These are phyloP conservation scores for Drosophila bipectinata DNA, from an alignment of 1,140 invertebrate genomes.

Conservation along the genomic window DNA sequence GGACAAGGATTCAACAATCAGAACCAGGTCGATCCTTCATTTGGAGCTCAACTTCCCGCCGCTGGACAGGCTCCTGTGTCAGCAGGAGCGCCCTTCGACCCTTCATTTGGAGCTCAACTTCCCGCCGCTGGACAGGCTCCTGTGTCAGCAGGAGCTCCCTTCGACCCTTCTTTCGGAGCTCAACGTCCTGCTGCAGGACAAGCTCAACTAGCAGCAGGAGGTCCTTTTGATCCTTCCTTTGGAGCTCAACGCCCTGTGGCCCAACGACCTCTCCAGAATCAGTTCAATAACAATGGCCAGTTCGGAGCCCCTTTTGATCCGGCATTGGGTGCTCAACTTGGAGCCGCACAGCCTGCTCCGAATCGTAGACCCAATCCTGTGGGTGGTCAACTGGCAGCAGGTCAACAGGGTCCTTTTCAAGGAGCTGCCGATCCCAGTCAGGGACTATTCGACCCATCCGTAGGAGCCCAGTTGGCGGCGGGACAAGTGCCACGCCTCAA, in stretches of 20 bases:
- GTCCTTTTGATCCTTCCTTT: slow-evolving; percentile 11
- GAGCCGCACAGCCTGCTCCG: not conserved
- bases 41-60: slow-evolving; percentile 13
- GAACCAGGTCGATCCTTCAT: slow-evolving; percentile 35
- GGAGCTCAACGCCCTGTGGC: slow-evolving; percentile 22
- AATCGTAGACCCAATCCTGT: slow-evolving; percentile 23
- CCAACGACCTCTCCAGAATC: slow-evolving; percentile 31
- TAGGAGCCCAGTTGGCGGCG: slow-evolving; percentile 31
- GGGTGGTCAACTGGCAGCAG: slow-evolving; percentile 22
- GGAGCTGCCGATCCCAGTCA: slow-evolving; percentile 20
- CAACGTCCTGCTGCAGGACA: slow-evolving; percentile 30
- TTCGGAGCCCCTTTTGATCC: slow-evolving; percentile 12
- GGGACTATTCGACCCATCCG: slow-evolving; percentile 16
- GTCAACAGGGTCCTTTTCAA: not conserved
- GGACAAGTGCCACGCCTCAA: slow-evolving; percentile 28
- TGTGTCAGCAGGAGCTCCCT: slow-evolving; percentile 16
- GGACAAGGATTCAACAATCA: slow-evolving; percentile 30
- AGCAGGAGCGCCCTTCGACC: slow-evolving; percentile 29
- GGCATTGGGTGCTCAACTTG: slow-evolving; percentile 1
- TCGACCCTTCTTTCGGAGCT: slow-evolving; percentile 39
- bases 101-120: slow-evolving; percentile 24
- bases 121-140: slow-evolving; percentile 27
- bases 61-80: slow-evolving; percentile 34
- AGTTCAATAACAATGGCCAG: slow-evolving; percentile 19
- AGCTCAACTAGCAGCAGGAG: slow-evolving; percentile 7